phyloP scores from a whole-genome alignment of 2,113 vertebrate genomes.

The Ceratotherium simum region DNA sequence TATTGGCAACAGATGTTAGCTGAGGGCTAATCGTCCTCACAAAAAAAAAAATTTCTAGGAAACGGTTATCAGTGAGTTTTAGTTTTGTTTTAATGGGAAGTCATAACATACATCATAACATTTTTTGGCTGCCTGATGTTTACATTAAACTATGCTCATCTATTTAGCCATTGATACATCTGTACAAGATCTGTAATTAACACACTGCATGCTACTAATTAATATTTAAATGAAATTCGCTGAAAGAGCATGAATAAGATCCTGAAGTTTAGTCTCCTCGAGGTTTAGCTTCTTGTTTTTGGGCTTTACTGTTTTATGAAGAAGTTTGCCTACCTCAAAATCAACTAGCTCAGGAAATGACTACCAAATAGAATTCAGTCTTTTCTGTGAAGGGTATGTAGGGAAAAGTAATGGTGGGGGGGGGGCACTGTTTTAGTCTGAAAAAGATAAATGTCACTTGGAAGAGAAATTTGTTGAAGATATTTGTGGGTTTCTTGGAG shows the following conservation, averaged over 20 bases:
- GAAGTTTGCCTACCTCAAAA: slow-evolving; percentile 7
- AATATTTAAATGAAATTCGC: slow-evolving; percentile 25
- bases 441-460: slow-evolving; percentile 52
- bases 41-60: background rate
- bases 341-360: slow-evolving; percentile 8
- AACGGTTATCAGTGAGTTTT: background rate
- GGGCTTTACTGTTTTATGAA: background rate
- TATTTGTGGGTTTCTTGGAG: background rate
- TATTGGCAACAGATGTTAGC: no score
- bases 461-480: slow-evolving; percentile 54
- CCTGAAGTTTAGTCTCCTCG: background rate
- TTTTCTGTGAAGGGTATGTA: background rate
- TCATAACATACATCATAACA: background rate
- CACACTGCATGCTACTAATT: background rate
- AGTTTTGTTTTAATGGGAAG: slow-evolving; percentile 39
- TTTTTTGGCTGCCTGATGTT: slow-evolving; percentile 16
- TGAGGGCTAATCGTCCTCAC: no score
- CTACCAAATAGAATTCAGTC: background rate
- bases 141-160: slow-evolving; percentile 14
- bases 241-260: background rate
- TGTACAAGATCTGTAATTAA: background rate
- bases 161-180: background rate
- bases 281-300: slow-evolving; percentile 44
- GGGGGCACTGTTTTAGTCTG: slow-evolving; percentile 2
- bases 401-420: background rate